Evolutionary conservation across 2,113 vertebrate species (phyloP).

Genomic region (western clawed frog (Xenopus tropicalis)): DNA sequence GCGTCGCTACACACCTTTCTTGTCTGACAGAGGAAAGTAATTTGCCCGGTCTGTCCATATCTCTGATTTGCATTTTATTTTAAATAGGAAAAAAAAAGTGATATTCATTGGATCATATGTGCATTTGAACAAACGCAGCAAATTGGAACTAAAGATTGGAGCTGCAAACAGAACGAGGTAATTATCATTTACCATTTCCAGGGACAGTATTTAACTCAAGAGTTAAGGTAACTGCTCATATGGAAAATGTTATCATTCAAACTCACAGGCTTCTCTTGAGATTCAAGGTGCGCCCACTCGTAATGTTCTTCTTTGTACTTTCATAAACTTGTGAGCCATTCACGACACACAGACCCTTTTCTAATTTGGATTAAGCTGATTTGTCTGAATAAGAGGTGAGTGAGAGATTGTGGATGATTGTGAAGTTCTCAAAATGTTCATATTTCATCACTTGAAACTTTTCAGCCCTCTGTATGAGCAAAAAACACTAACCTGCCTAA

Average conservation of each 20-base stretch:
- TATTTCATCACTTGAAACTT: too few species aligned
- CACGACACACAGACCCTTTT: too few species aligned
- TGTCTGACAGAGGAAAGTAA: constrained; percentile 43
- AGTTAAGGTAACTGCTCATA: constrained; percentile 3
- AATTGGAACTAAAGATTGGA: constrained; percentile 37
- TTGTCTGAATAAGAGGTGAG: too few species aligned
- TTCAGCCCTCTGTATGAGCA: too few species aligned
- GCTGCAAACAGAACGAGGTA: constrained; percentile 31
- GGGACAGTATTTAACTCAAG: constrained; percentile 17
- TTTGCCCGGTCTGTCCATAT: constrained; percentile 43
- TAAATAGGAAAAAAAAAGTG: constrained; percentile 36
- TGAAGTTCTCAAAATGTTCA: too few species aligned
- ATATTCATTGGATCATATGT: constrained; percentile 36
- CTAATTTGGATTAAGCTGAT: too few species aligned
- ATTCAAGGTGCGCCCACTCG: too few species aligned
- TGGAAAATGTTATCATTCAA: background rate
- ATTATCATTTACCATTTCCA: constrained; percentile 38
- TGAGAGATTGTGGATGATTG: too few species aligned
- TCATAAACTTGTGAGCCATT: too few species aligned
- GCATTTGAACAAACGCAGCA: constrained; percentile 21
- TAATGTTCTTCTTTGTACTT: too few species aligned
- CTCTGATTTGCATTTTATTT: constrained; percentile 42
- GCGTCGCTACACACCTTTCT: constrained; percentile 40
- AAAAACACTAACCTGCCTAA: too few species aligned
- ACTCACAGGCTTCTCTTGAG: too few species aligned